A percentile compares a stretch with the other conserved stretches of the same genome.
Evolutionary conservation across 1,140 invertebrate genomes (phyloP).

Genomic region (Venturia canescens): DNA sequence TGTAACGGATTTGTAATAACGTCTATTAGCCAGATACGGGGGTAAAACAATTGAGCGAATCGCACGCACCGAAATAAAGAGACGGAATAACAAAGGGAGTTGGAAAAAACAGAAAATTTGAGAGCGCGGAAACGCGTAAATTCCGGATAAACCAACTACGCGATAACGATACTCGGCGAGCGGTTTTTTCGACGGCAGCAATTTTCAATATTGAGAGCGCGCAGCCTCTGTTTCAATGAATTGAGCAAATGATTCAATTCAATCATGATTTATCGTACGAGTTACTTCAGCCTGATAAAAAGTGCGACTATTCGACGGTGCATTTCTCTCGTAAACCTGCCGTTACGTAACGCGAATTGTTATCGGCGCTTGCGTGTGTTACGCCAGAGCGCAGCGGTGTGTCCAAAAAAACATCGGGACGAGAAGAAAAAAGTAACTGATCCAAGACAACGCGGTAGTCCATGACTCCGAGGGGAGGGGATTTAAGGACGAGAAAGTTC

Average conservation of each 20-base stretch:
- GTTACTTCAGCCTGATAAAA: background rate
- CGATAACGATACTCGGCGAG: no score
- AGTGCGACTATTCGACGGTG: background rate
- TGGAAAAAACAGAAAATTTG: background rate
- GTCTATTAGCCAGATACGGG: background rate
- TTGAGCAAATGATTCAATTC: no score
- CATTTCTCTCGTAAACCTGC: background rate
- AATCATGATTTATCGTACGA: no score
- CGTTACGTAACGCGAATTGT: constrained; percentile 5
- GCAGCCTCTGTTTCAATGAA: no score
- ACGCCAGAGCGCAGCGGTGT: background rate
- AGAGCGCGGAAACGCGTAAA: background rate
- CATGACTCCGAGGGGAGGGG: background rate
- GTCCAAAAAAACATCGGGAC: background rate
- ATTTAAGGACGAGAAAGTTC: background rate
- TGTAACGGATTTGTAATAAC: background rate
- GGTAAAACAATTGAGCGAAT: background rate
- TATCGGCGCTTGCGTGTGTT: background rate
- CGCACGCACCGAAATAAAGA: background rate
- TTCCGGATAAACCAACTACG: no score
- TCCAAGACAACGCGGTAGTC: background rate
- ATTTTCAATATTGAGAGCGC: no score
- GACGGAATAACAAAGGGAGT: background rate
- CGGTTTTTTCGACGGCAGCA: no score
- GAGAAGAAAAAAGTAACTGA: background rate